Evolutionary conservation across 2,888 invertebrate genomes (phyloP), one percentile per base, ranked within the genome.

Genomic region (Neocrepidodera transversa): DNA sequence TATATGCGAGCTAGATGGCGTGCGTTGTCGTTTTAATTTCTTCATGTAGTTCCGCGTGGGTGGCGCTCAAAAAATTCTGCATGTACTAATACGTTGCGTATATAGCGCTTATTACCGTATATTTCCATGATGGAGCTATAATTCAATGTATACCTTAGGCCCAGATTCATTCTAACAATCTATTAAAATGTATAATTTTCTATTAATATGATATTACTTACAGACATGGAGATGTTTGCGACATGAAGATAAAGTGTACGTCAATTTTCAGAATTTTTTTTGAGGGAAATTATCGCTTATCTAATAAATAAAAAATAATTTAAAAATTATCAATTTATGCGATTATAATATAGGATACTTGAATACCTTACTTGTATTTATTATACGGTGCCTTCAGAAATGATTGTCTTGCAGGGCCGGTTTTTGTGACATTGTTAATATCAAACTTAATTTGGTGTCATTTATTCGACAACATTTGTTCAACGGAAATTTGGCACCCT

Each of bases 1-100:
- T 64, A 67, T 64, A 64, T 60, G 55, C 43, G 48, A 47, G 26
- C 50, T 45, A 48, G 63, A 65, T 64, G 65, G 62, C 63, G 66
- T 67, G 67, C 64, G 63, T 62, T 62, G 63, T 63, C 62, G 62
- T 62, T 60, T 64, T 54, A 60, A 63, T 64, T 66, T 66, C 60
- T 58, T 57, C 61, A n/a, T 32, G 45, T 32, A 66, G 63, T 68
- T 69, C 67, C 68, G 68, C 60, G 69, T 68, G 68, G 69, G 69
- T 67, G 69, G 66, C 48, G 64, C 58, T 35, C 28, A 48, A 68
- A 64, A 66, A 67, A 60, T 58, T 18, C 51, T 38, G 40, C 47
- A 51, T 36, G 55, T 20, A 40, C 51, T 55, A 60, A 60, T 47
- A 54, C 56, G 58, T 49, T 61, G 64, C 60, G 60, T 61, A 63